These are phyloP conservation scores for Samia ricini DNA, from an alignment of 1,140 invertebrate genomes.

Conservation along the genomic window DNA sequence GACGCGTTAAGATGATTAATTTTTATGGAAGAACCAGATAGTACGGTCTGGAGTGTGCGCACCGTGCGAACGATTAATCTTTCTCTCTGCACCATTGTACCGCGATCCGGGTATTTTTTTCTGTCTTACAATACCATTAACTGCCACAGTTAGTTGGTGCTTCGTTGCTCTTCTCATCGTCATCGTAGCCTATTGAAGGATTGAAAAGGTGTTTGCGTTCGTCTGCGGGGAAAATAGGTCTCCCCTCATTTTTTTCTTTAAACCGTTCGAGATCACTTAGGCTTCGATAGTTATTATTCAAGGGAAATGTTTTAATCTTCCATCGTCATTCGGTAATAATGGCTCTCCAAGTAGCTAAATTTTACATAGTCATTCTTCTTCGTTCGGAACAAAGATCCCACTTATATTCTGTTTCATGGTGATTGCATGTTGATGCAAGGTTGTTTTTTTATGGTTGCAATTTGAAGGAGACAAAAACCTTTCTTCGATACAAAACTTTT, in stretches of 20 bases:
- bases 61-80: constrained; percentile 63
- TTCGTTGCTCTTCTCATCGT: constrained; percentile 47
- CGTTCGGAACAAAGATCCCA: constrained; percentile 42
- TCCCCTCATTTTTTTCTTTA: constrained; percentile 65
- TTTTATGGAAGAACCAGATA: constrained; percentile 49
- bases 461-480: constrained; percentile 2
- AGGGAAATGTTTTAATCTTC: constrained; percentile 70
- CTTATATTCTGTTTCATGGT: constrained; percentile 23
- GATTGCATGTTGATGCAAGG: constrained; percentile 29
- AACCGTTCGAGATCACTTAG: constrained; percentile 66
- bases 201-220: constrained; percentile 76
- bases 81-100: constrained; percentile 67
- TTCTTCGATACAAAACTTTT: background rate
- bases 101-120: constrained; percentile 66
- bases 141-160: constrained; percentile 69
- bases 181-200: constrained; percentile 66
- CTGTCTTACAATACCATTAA: constrained; percentile 73
- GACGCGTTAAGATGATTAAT: constrained; percentile 76
- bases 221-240: constrained; percentile 59
- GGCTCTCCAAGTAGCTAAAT: constrained; percentile 46
- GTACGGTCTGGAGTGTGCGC: constrained; percentile 49
- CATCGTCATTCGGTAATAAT: constrained; percentile 71
- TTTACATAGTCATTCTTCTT: constrained; percentile 69
- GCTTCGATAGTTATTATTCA: constrained; percentile 74
- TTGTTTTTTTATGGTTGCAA: constrained; percentile 11